A percentile compares a stretch with the other conserved stretches of the same genome.
Evolutionary conservation across 2,888 invertebrate genomes (phyloP).

Genomic region (Cinara cedri): DNA sequence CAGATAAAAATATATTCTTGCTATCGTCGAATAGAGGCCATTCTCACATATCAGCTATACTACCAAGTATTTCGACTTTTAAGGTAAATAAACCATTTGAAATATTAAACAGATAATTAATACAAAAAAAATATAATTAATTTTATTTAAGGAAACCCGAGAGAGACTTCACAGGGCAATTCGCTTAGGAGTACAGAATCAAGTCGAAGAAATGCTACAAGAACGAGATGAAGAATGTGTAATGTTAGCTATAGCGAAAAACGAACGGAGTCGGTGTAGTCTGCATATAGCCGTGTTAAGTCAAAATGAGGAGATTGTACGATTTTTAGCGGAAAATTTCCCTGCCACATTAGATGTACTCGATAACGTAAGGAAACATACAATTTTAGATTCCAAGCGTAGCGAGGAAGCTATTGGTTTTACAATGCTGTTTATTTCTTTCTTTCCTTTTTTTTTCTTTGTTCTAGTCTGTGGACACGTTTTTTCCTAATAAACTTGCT

Average conservation of each 20-base stretch:
- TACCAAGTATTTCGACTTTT: constrained; percentile 62
- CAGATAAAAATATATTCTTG: constrained; percentile 74
- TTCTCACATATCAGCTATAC: constrained; percentile 71
- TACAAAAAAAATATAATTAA: too few relatives aligned
- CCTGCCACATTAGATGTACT: constrained; percentile 77
- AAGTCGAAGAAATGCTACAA: constrained; percentile 60
- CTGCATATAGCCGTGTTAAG: constrained; percentile 86
- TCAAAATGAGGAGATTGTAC: constrained; percentile 81
- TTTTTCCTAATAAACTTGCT: too few relatives aligned
- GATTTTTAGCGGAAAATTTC: constrained; percentile 74
- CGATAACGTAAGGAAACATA: constrained; percentile 76
- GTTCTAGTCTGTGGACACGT: too few relatives aligned
- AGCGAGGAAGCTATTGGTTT: too few relatives aligned
- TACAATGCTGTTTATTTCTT: too few relatives aligned
- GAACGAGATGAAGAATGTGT: constrained; percentile 65
- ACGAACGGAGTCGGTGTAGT: constrained; percentile 76
- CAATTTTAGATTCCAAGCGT: too few relatives aligned
- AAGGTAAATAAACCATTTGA: constrained; percentile 52
- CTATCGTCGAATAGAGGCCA: constrained; percentile 74
- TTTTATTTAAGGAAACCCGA: constrained; percentile 79
- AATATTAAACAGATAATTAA: too few relatives aligned
- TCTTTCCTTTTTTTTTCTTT: too few relatives aligned
- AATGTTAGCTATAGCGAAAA: constrained; percentile 69
- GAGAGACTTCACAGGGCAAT: constrained; percentile 79
- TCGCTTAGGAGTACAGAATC: constrained; percentile 67